phyloP scores from a whole-genome alignment of 2,797 vertebrate species.

The Gymnothorax reevesii region DNA sequence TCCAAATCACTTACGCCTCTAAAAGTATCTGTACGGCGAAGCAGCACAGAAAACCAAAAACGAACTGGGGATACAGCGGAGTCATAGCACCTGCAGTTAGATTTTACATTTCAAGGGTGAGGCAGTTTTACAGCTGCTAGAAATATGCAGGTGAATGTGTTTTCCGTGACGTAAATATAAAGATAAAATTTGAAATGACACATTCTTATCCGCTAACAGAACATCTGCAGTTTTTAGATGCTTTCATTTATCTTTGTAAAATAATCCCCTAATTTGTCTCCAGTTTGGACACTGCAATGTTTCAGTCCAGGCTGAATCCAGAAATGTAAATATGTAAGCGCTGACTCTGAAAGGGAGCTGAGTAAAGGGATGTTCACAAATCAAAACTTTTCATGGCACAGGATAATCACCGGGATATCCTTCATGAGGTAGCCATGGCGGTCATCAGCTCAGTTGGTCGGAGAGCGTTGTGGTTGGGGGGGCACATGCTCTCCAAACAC shows the following conservation, averaged over 20 bases:
- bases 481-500: too few relatives aligned
- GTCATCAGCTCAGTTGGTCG: too few relatives aligned
- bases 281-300: neutral
- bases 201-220: neutral
- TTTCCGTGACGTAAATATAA: neutral
- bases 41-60: neutral
- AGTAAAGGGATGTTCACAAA: neutral
- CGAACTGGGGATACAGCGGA: neutral
- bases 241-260: neutral
- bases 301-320: neutral
- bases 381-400: neutral
- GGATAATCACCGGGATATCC: too few relatives aligned
- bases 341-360: neutral
- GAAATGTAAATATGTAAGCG: neutral
- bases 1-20: neutral
- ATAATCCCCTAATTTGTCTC: neutral
- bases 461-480: too few relatives aligned
- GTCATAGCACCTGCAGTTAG: neutral
- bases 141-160: neutral
- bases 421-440: too few relatives aligned
- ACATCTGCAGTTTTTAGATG: neutral
- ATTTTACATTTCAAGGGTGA: neutral
- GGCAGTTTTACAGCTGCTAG: neutral
- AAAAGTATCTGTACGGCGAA: neutral
- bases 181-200: neutral